Evolutionary conservation across 2,888 invertebrate species (phyloP), one percentile per base, ranked within the genome.

Genomic region (Proisotoma minuta): DNA sequence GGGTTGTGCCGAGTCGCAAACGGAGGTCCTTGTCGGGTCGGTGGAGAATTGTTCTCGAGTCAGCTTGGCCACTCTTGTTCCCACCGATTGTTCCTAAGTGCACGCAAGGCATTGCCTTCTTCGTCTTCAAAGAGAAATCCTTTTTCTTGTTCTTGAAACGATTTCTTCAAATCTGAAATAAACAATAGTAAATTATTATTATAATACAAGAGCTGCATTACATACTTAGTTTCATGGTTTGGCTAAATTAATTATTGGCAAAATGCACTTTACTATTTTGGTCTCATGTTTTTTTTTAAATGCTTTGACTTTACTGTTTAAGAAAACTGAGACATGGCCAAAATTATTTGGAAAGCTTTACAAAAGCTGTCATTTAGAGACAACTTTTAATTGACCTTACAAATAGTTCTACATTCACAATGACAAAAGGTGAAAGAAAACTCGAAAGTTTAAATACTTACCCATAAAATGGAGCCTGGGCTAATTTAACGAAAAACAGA

Each of bases 51-150:
- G 62, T 62, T 59, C 63, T 62, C 87, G 92, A 93, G 92, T 93
- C 93, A 93, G 91, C 92, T 92, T 83, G 93, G 93, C 93, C 92
- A 93, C 81, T 92, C 91, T 82, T 87, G 86, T 80, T 91, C 91
- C 91, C 91, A 92, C 75, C 91, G 87, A 78, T 89, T 90, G 52
- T 60, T 65, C 64, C 69, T 67, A 47, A 64, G 62, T 39, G 65
- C 64, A 59, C 63, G 66, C 57, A 63, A 65, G 51, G 59, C 73
- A 70, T 73, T 70, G 53, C 65, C 68, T 60, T 58, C 54, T 60
- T 67, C 68, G 60, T 73, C 70, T 59, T 69, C 70, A 54, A 73
- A 69, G 60, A 66, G 62, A 66, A 71, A 68, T 70, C 69, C 70
- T 65, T 65, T 64, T 66, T 73, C 67, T 69, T 72, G 68, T 63